Evolutionary conservation across 2,113 vertebrate species (phyloP).

Genomic region (Poeciliopsis retropinna): DNA sequence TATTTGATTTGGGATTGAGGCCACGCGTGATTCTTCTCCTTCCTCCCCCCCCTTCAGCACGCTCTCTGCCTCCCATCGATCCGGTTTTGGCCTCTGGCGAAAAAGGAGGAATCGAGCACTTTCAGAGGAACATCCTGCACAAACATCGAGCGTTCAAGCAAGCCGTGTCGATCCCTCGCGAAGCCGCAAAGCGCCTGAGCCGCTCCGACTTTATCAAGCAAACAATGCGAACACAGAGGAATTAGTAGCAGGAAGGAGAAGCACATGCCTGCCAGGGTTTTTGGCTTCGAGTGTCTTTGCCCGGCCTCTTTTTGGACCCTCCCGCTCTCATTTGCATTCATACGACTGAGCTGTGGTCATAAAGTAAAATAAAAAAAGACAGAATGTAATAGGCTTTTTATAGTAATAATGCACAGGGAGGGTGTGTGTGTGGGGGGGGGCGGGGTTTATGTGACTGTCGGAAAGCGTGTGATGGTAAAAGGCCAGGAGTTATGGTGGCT

Average conservation of each 20-base stretch:
- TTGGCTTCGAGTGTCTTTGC: slow-evolving; percentile 24
- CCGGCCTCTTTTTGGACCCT: neutral
- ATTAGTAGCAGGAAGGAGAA: slow-evolving; percentile 11
- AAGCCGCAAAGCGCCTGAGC: neutral
- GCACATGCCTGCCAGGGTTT: slow-evolving; percentile 6
- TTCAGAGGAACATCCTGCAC: slow-evolving; percentile 18
- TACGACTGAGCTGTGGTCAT: slow-evolving; percentile 15
- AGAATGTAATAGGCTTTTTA: slow-evolving; percentile 45
- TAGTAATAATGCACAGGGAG: slow-evolving; percentile 58
- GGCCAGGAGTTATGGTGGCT: slow-evolving; percentile 31
- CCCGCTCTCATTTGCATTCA: slow-evolving; percentile 54
- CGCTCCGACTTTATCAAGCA: slow-evolving; percentile 21
- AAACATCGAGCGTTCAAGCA: slow-evolving; percentile 15
- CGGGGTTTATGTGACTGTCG: slow-evolving; percentile 46
- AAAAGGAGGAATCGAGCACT: slow-evolving; percentile 20
- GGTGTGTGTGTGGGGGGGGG: neutral
- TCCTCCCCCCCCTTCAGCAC: neutral
- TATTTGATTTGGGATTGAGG: slow-evolving; percentile 3
- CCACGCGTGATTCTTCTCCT: neutral
- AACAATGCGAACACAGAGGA: slow-evolving; percentile 29
- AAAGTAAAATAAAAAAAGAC: slow-evolving; percentile 47
- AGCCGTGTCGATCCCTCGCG: slow-evolving; percentile 15
- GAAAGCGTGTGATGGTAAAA: slow-evolving; percentile 37
- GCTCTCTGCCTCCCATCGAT: slow-evolving; percentile 1
- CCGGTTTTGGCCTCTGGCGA: slow-evolving; percentile 1